Base-by-base conservation (phyloP, 1,140 invertebrate species). In the Archegozetes longisetosus region DNA sequence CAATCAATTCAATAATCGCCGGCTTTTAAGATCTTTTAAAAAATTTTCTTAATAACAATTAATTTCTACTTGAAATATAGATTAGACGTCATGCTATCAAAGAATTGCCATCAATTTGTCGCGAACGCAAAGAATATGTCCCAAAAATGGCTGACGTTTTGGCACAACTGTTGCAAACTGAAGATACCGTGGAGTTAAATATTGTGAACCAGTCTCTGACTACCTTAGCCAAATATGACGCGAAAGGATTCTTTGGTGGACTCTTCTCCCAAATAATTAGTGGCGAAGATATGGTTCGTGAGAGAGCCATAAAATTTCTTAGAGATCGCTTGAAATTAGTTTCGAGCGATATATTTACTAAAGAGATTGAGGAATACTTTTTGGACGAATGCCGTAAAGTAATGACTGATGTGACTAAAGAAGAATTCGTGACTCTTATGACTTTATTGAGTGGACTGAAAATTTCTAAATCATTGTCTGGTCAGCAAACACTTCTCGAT, bases 391-490 rank as follows among this genome's bases (percentile, higher is more conserved):
- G 83, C 65, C 93, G 90, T 70, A 91, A 92, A 78, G 82, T 89
- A 53, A 62, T 76, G 54, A 64, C 70, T 58, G 85, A 89, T 78
- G 84, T 89, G 13, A 88, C 84, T 46, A 85, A 86, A 53, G 87
- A 92, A 66, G 91, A 96, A 73, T 94, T 94, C 75, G 82, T 89
- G 61, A 78, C 82, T 52, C 81, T 95, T 29, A 88, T 96, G 82
- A 83, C 84, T 22, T 78, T 92, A 57, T 74, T 96, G 62, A 81
- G 80, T 1, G 80, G 80, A 72, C 83, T 91, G 12, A 82, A 83
- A 71, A 76, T 88, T 49, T 83, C 85, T 51, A 83, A 82, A 64
- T 85, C 86, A 32, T 76, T 86, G 22, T 77, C 76, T 62, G 90
- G 90, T 9, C 85, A 92, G 68, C 84, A 88, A 66, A 84, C 90